Percentiles rank a stretch among this genome's conserved stretches.
Evolutionary conservation across 2,113 vertebrate species (phyloP).

Genomic region (Haliaeetus leucogaster): DNA sequence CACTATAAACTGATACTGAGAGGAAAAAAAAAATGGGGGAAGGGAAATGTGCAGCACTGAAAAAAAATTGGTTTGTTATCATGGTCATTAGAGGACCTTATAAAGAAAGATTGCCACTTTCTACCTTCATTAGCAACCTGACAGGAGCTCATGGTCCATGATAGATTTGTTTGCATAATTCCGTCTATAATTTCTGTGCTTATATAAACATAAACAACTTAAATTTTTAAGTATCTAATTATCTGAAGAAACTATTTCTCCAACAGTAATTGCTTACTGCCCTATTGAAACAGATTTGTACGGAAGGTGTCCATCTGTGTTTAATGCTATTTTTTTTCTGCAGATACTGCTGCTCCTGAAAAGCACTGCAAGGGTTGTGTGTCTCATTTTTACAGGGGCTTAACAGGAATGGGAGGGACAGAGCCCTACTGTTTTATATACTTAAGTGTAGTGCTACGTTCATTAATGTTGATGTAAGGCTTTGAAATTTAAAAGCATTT

Average conservation of each 20-base stretch:
- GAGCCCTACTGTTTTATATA: background rate
- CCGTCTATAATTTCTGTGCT: conserved; percentile 2
- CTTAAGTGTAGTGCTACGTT: accelerated
- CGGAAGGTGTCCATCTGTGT: background rate
- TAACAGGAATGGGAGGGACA: background rate
- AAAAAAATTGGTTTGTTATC: background rate
- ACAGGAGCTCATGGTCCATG: background rate
- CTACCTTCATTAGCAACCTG: conserved; percentile 41
- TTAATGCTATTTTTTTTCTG: background rate
- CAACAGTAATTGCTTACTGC: background rate
- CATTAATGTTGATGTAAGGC: background rate
- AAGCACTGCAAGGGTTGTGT: accelerated
- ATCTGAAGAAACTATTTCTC: conserved; percentile 3
- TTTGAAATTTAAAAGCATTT: background rate
- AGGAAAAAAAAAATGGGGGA: background rate
- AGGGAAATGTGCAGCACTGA: background rate
- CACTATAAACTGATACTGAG: background rate
- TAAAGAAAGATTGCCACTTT: conserved; percentile 6
- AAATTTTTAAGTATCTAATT: conserved; percentile 23
- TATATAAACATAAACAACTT: conserved; percentile 7
- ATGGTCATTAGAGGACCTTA: conserved; percentile 14
- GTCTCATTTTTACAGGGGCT: background rate
- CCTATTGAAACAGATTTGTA: background rate
- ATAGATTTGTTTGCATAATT: conserved; percentile 47
- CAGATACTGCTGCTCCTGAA: background rate